Conservation (phyloP, 1,140 invertebrate genomes). For the Drosophila trapezifrons region DNA sequence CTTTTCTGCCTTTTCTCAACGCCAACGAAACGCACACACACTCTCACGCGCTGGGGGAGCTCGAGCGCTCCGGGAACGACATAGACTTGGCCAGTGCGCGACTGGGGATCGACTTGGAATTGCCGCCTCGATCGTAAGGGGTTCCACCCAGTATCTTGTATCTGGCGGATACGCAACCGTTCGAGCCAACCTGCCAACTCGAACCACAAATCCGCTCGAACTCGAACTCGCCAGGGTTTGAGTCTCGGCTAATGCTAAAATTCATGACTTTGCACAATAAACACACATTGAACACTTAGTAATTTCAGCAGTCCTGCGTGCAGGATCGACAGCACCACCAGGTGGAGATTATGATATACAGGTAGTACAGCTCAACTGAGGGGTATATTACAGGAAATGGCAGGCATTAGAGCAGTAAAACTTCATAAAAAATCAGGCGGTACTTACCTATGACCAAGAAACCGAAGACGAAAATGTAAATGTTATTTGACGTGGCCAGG, state of each 20-base stretch:
- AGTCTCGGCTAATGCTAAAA: neutral
- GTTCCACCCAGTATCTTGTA: slow-evolving; percentile 10
- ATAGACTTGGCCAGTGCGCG: slow-evolving; percentile 12
- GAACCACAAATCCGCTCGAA: neutral
- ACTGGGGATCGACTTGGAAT: slow-evolving; percentile 3
- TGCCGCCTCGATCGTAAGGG: neutral
- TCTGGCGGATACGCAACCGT: slow-evolving; percentile 6
- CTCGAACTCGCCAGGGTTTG: neutral
- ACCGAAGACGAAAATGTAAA: neutral
- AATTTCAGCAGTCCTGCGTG: slow-evolving; percentile 18
- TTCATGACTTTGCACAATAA: neutral
- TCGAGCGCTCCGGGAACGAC: slow-evolving; percentile 21
- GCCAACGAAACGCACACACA: slow-evolving; percentile 15
- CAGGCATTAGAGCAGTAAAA: neutral
- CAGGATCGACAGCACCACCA: slow-evolving; percentile 32
- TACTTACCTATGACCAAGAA: slow-evolving; percentile 6
- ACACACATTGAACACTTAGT: no score
- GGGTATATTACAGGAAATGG: neutral
- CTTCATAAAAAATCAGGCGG: neutral
- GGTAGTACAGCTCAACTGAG: slow-evolving; percentile 23
- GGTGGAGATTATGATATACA: slow-evolving; percentile 33
- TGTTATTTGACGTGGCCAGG: accelerated
- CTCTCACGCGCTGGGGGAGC: slow-evolving; percentile 35
- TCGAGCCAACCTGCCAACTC: slow-evolving; percentile 1
- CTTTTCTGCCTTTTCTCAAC: slow-evolving; percentile 3